These are phyloP conservation scores for Solea solea DNA, from an alignment of 2,113 vertebrate genomes.

Conservation along the genomic window DNA sequence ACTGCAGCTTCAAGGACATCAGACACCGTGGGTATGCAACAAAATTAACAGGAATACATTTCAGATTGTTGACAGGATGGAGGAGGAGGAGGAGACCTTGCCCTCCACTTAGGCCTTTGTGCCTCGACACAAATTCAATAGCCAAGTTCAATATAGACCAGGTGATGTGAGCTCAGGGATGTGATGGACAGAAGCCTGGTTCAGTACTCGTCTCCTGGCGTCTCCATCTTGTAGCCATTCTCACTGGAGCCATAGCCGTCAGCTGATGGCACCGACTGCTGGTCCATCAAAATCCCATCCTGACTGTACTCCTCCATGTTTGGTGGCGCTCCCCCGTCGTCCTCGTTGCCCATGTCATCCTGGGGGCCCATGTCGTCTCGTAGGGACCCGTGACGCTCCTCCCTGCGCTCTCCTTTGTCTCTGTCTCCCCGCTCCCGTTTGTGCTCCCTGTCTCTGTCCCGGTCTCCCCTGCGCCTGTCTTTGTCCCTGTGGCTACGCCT, in stretches of 20 bases:
- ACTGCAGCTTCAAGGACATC: too few relatives aligned
- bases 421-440: slow-evolving; percentile 81
- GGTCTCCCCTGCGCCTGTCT: slow-evolving; percentile 78
- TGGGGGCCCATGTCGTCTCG: slow-evolving; percentile 73
- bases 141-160: slow-evolving; percentile 10
- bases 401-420: slow-evolving; percentile 80
- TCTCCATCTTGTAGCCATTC: slow-evolving; percentile 90
- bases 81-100: slow-evolving; percentile 4
- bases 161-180: neutral
- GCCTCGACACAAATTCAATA: neutral
- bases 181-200: neutral
- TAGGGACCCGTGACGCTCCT: slow-evolving; percentile 74
- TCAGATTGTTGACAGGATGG: slow-evolving; percentile 1
- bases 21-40: neutral
- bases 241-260: slow-evolving; percentile 89
- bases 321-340: slow-evolving; percentile 64
- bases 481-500: slow-evolving; percentile 79
- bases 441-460: slow-evolving; percentile 85
- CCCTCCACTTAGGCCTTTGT: neutral
- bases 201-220: slow-evolving; percentile 84
- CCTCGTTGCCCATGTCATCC: slow-evolving; percentile 77
- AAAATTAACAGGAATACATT: slow-evolving; percentile 23
- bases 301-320: slow-evolving; percentile 83
- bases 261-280: slow-evolving; percentile 82
- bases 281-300: slow-evolving; percentile 86